Percentiles rank a stretch among this genome's conserved stretches.
phyloP scores from a whole-genome alignment of 2,113 vertebrate species.

The Antennarius striatus region DNA sequence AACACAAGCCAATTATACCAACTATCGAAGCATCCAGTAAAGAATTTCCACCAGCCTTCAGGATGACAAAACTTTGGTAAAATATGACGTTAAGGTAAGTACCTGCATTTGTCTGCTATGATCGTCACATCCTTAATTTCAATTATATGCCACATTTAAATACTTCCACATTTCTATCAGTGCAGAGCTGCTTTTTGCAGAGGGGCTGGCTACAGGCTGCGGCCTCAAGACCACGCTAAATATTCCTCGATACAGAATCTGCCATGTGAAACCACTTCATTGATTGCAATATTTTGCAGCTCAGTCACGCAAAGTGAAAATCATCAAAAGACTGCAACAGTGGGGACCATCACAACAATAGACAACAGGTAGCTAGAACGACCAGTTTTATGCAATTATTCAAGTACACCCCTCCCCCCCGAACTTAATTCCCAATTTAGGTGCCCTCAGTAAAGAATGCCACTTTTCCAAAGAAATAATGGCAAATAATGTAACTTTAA shows the following conservation, averaged over 20 bases:
- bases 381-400: conserved; percentile 56
- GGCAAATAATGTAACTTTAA: conserved; percentile 76
- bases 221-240: not conserved
- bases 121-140: conserved; percentile 38
- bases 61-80: conserved; percentile 55
- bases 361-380: conserved; percentile 38
- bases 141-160: conserved; percentile 24
- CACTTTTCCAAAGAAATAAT: conserved; percentile 70
- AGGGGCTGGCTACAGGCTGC: conserved; percentile 2
- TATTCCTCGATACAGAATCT: not conserved
- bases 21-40: conserved; percentile 18
- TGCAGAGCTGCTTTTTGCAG: conserved; percentile 2
- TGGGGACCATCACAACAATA: conserved; percentile 35
- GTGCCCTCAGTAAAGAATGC: conserved; percentile 74
- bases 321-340: conserved; percentile 23
- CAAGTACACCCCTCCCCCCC: conserved; percentile 9
- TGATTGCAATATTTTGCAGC: conserved; percentile 25
- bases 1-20: conserved; percentile 32
- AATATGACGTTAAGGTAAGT: conserved; percentile 46
- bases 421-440: conserved; percentile 65
- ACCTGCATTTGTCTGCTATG: conserved; percentile 43
- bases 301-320: conserved; percentile 48
- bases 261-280: conserved; percentile 1
- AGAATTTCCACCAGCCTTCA: conserved; percentile 21
- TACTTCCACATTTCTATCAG: not conserved